Evolutionary conservation across 2,888 invertebrate genomes (phyloP).

Genomic region (Stenotaenia linearis): DNA sequence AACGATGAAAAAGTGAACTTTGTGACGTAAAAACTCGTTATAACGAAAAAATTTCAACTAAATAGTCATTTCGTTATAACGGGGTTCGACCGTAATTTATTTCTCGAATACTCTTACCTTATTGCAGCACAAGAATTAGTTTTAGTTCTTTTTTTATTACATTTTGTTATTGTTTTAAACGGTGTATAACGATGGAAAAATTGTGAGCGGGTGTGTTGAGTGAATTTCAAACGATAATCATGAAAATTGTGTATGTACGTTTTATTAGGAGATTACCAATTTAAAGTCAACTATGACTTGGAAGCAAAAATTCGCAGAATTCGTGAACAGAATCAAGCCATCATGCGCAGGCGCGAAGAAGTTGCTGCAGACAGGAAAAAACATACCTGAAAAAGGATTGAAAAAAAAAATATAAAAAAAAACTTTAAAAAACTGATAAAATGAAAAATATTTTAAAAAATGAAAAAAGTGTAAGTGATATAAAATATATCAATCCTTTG

Average conservation of each 20-base stretch:
- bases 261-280: neutral
- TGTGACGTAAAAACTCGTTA: no score
- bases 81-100: no score
- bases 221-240: neutral
- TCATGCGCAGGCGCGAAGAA: constrained; percentile 24
- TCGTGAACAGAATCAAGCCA: constrained; percentile 29
- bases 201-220: neutral
- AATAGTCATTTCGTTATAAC: no score
- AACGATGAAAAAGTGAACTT: no score
- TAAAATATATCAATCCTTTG: neutral
- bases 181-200: neutral
- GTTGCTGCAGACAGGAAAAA: constrained; percentile 29
- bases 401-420: neutral
- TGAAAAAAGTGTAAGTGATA: neutral
- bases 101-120: no score
- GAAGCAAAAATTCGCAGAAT: constrained; percentile 32
- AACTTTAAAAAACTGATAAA: neutral
- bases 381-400: neutral
- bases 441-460: neutral
- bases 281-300: constrained; percentile 19
- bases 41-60: no score
- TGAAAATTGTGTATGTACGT: constrained; percentile 17
- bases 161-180: neutral
- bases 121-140: neutral
- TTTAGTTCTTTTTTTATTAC: neutral